These are phyloP conservation scores for Parazoanthus atlanticus DNA, from an alignment of 92 coral and sea anemone species.

Conservation along the genomic window DNA sequence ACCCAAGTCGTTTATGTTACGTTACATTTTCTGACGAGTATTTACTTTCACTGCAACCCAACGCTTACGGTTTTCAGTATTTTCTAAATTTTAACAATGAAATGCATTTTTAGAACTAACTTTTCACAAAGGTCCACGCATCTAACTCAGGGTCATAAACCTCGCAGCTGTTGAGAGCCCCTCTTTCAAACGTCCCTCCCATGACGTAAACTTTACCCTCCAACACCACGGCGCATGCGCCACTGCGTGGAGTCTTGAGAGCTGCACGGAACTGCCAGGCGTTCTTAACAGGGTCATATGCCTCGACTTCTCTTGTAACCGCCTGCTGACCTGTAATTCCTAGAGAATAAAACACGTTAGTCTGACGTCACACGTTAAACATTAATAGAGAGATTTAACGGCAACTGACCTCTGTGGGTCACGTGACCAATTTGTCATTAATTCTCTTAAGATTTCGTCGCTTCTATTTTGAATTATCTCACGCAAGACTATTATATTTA, in stretches of 20 bases:
- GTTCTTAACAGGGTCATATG: constrained; percentile 75
- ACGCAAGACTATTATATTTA: too few species aligned
- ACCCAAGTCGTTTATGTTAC: too few species aligned
- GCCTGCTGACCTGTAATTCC: constrained; percentile 73
- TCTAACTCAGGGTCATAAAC: constrained; percentile 73
- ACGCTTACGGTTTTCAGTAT: too few species aligned
- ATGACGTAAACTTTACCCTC: constrained; percentile 74
- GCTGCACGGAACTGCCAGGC: constrained; percentile 76
- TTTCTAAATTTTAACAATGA: neutral
- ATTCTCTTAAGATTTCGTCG: too few species aligned
- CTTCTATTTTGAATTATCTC: too few species aligned
- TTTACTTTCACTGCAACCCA: too few species aligned
- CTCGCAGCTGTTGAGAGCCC: constrained; percentile 83
- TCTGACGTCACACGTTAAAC: too few species aligned
- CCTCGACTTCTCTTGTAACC: constrained; percentile 74
- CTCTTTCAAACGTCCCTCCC: constrained; percentile 78
- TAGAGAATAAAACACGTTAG: constrained; percentile 1
- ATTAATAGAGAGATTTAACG: too few species aligned
- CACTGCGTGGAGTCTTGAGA: constrained; percentile 86
- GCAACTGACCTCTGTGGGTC: too few species aligned
- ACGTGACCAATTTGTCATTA: too few species aligned
- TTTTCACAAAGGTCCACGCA: constrained; percentile 77
- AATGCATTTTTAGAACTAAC: constrained; percentile 39
- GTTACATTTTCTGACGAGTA: too few species aligned
- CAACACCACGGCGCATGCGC: constrained; percentile 92